phyloP scores from a whole-genome alignment of 1,140 invertebrate species.

The Aphis gossypii region DNA sequence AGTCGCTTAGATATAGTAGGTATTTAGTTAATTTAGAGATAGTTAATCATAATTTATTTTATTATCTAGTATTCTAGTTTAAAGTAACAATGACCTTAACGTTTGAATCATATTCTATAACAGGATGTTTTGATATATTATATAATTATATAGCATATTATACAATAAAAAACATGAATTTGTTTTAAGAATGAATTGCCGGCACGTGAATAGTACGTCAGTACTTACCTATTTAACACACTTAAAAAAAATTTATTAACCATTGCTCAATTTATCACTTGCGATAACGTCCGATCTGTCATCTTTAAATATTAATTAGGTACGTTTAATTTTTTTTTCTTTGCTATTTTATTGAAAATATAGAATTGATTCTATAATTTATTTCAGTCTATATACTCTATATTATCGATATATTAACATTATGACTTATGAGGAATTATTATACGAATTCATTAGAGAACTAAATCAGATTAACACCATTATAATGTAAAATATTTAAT shows the following conservation, averaged over 20 bases:
- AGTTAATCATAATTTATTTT: not conserved
- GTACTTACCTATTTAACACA: not conserved
- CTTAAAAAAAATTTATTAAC: not conserved
- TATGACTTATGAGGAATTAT: not conserved
- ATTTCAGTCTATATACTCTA: not conserved
- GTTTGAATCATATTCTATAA: not conserved
- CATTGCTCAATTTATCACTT: not conserved
- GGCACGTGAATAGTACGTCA: not conserved
- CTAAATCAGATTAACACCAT: not conserved
- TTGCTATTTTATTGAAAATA: not conserved
- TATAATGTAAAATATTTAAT: not conserved
- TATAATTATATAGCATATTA: not conserved
- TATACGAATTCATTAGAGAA: not conserved
- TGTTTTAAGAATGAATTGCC: not conserved
- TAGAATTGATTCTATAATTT: not conserved
- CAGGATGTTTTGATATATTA: not conserved
- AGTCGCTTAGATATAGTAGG: not conserved
- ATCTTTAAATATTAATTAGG: not conserved
- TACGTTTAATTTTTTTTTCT: not conserved
- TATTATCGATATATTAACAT: not conserved
- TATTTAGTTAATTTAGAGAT: not conserved
- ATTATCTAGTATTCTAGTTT: conserved; percentile 9
- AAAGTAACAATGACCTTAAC: not conserved
- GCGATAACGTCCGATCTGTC: not conserved
- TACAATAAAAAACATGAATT: not conserved